Base-by-base conservation (phyloP, 2,888 invertebrate genomes). In the Polymixis flavicincta region DNA sequence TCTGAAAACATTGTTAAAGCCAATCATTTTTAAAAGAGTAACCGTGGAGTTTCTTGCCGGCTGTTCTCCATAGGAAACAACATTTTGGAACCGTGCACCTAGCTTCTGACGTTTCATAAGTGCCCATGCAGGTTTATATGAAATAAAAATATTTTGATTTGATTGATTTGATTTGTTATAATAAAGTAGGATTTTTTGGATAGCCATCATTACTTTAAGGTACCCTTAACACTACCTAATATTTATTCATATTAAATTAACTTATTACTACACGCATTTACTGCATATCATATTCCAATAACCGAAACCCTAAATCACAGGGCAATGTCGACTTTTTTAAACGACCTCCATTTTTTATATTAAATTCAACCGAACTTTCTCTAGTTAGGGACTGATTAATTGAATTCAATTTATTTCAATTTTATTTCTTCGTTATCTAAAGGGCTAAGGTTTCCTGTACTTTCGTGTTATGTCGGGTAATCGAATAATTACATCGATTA, bases 351-450 rank as follows among this genome's bases (percentile, higher is more conserved):
- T 84, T 25, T n/a, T 74, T 75, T 64, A 75, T 42, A 80, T 76
- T 74, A 72, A 70, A 75, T 76, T 71, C 52, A 66, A 64, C 57
- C 52, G 22, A 75, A 87, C 87, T 87, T 86, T 86, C 87, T 81
- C 87, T 80, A 80, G 71, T 76, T 75, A 72, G 19, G 32, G 42
- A 66, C 59, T 73, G 81, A 83, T 85, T 78, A 85, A 87, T 86
- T 76, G 72, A 72, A 75, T 74, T 82, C 87, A 68, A 80, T 86
- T 87, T 80, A 84, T 83, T 75, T 64, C 52, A 72, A 72, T 71
- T 85, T 80, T 78, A 78, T 80, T 79, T 76, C 60, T 52, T 79
- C 76, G 82, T 78, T 83, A 76, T 76, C 59, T 55, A 59, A 68
- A 82, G 76, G 70, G 66, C 63, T 77, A 32, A 55, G 65, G 70